These are phyloP conservation scores for Psettodes erumei DNA, from an alignment of 2,113 vertebrate genomes.

Conservation along the genomic window DNA sequence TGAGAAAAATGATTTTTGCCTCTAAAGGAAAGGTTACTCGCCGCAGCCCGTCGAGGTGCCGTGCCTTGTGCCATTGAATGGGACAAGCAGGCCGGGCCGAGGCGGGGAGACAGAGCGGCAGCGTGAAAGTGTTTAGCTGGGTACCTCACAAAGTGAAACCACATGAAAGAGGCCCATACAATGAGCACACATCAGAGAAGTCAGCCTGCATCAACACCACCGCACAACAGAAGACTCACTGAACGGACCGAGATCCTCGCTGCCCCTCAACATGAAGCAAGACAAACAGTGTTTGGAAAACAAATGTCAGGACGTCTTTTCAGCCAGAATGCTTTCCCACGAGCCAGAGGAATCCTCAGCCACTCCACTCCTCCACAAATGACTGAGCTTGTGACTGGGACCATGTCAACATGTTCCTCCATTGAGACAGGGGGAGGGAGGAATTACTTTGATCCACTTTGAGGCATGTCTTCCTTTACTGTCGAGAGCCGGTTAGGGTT, in stretches of 20 bases:
- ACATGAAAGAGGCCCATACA: conserved; percentile 43
- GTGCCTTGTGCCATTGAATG: conserved; percentile 57
- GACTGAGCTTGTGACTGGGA: conserved; percentile 54
- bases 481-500: conserved; percentile 34
- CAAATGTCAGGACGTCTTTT: conserved; percentile 61
- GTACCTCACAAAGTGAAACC: conserved; percentile 50
- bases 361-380: conserved; percentile 55
- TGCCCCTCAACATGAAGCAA: conserved; percentile 46
- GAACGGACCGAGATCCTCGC: conserved; percentile 16
- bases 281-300: conserved; percentile 65
- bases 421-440: conserved; percentile 54
- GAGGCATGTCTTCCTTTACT: conserved; percentile 67
- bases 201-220: conserved; percentile 36
- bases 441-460: conserved; percentile 70
- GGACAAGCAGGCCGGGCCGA: conserved; percentile 14
- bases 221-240: conserved; percentile 15
- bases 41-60: conserved; percentile 46
- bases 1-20: conserved; percentile 51
- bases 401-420: conserved; percentile 65
- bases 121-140: conserved; percentile 53
- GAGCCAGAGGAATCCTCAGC: conserved; percentile 48
- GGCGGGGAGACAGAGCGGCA: conserved; percentile 28
- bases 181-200: conserved; percentile 35
- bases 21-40: conserved; percentile 67
- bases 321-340: conserved; percentile 56